phyloP scores from a whole-genome alignment of 1,140 invertebrate species.

The Latrodectus geometricus region DNA sequence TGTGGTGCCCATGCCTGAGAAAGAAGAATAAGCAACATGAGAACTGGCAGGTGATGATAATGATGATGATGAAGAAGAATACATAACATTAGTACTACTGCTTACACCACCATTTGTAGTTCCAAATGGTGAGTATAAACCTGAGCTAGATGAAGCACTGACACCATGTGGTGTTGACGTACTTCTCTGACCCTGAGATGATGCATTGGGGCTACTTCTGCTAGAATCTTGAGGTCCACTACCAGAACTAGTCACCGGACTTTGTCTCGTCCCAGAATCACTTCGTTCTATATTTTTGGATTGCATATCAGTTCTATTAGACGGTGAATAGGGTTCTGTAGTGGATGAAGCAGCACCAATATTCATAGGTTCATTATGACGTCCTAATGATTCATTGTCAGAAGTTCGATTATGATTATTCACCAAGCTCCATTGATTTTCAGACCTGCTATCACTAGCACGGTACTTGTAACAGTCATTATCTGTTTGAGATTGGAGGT shows the following conservation, averaged over 20 bases:
- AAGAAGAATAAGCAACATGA: constrained; percentile 48
- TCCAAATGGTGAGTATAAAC: constrained; percentile 57
- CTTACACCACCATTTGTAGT: constrained; percentile 41
- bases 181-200: constrained; percentile 57
- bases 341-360: constrained; percentile 62
- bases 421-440: constrained; percentile 42
- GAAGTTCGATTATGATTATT: constrained; percentile 38
- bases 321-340: constrained; percentile 48
- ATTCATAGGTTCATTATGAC: constrained; percentile 70
- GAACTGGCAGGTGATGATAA: constrained; percentile 65
- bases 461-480: constrained; percentile 44
- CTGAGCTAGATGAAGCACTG: constrained; percentile 33
- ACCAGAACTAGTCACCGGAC: constrained; percentile 42
- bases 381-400: constrained; percentile 30
- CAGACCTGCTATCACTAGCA: constrained; percentile 31
- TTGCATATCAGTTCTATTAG: constrained; percentile 38
- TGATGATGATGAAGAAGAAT: constrained; percentile 64
- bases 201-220: constrained; percentile 44
- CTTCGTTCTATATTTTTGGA: constrained; percentile 31
- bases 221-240: constrained; percentile 25
- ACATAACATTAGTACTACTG: constrained; percentile 50
- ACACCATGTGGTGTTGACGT: constrained; percentile 45
- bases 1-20: constrained; percentile 63
- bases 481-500: constrained; percentile 46
- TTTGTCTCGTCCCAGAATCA: constrained; percentile 36